Evolutionary conservation across 53 echinoderm and acorn worm genomes (phyloP), one percentile per base, ranked within the genome.

Genomic region (Apostichopus leukothele): DNA sequence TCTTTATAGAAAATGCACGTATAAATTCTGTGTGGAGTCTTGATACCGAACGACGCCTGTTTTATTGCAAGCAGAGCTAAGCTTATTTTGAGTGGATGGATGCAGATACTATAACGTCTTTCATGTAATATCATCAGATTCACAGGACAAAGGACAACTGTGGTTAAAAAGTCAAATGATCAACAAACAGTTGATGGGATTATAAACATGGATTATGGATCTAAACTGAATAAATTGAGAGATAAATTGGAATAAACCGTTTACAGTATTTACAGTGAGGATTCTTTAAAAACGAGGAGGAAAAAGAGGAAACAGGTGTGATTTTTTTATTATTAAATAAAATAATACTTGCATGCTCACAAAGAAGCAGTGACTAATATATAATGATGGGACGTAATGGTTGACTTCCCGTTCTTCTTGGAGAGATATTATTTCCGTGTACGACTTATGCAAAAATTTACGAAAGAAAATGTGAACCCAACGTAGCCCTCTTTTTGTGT

Each of bases 161-260:
- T 57, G 8, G 57, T 57, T 7, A 10, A 57, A 10, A 57, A 10
- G 10, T 57, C 8, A 10, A 57, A 57, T 57, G 57, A 74, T 74
- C 74, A 22, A 7, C 74, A 14, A 7, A 74, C 11, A 74, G 20
- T 39, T 39, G 39, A 39, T 39, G 74, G 74, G 20, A 25, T 39
- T 74, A 74, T 76, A 76, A 52, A 76, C 26, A 12, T n/a, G 71
- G 71, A 71, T 71, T 71, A 71, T 71, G 71, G 71, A 71, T 71
- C 71, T 71, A n/a, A 71, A 71, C n/a, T 5, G 6, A 19, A 71
- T 18, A 71, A 6, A 63, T 63, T 63, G 20, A 71, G 18, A n/a
- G 16, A 7, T 19, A 16, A 14, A 18, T 19, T 71, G 71, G 71
- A 71, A 71, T 71, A 71, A 71, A 18, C 20, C 18, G 18, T 19